Conservation (phyloP, 1,140 invertebrate genomes). For the Eciton burchellii region DNA sequence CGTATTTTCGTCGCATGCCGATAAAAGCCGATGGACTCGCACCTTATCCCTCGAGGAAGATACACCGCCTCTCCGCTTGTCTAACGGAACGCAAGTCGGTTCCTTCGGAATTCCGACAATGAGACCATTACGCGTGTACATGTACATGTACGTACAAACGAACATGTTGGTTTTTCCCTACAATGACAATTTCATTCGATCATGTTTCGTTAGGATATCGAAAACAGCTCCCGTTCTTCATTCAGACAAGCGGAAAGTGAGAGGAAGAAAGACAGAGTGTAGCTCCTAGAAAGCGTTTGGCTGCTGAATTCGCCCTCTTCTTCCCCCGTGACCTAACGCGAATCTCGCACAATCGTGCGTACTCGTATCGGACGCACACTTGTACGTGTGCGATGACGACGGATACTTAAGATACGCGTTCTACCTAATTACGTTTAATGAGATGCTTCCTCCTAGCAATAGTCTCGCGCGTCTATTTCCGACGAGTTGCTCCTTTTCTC, state of each 20-base stretch:
- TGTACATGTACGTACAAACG: too few species aligned
- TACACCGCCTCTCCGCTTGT: neutral
- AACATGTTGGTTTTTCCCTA: too few species aligned
- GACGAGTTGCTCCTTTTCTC: constrained; percentile 9
- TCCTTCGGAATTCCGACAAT: constrained; percentile 7
- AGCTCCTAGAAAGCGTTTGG: neutral
- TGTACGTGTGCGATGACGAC: constrained; percentile 4
- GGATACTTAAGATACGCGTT: constrained; percentile 65
- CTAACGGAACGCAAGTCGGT: constrained; percentile 12
- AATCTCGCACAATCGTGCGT: constrained; percentile 24
- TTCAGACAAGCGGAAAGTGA: neutral
- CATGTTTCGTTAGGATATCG: neutral
- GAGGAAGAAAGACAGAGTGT: neutral
- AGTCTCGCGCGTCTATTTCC: constrained; percentile 38
- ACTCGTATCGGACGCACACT: constrained; percentile 3
- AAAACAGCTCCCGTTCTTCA: neutral
- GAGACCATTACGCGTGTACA: neutral
- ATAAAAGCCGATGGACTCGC: constrained; percentile 17
- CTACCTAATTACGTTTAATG: constrained; percentile 62
- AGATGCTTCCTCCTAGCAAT: constrained; percentile 44
- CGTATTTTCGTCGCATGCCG: neutral
- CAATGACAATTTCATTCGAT: neutral
- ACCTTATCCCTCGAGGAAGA: constrained; percentile 17
- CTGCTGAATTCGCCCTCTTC: neutral
- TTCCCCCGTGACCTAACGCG: neutral